Conservation (phyloP, 2,113 vertebrate species). For the Eolophus roseicapilla region DNA sequence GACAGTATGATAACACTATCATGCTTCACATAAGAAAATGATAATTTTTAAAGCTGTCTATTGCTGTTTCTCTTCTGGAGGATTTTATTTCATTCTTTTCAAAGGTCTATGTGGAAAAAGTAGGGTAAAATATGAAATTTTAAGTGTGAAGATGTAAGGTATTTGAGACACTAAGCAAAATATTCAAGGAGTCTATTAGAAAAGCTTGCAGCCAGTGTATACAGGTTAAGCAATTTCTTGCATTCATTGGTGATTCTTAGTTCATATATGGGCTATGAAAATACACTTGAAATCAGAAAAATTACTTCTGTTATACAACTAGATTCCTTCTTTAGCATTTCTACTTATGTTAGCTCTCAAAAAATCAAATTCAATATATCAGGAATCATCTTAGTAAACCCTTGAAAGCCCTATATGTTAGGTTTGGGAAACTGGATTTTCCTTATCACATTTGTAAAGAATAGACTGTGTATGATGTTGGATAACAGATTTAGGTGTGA, state of each 20-base stretch:
- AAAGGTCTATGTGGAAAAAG: not conserved
- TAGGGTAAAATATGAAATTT: not conserved
- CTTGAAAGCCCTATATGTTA: not conserved
- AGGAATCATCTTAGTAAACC: not conserved
- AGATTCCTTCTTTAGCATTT: not conserved
- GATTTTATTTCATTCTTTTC: not conserved
- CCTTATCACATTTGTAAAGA: not conserved
- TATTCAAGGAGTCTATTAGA: not conserved
- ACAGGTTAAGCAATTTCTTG: not conserved
- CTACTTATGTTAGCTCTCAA: not conserved
- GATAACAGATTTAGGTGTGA: not conserved
- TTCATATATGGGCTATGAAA: not conserved
- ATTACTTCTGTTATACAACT: not conserved
- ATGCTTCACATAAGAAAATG: not conserved
- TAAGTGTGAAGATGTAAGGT: not conserved
- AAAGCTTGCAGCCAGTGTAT: not conserved
- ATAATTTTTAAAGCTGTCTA: rapidly evolving
- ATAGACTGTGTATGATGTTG: not conserved
- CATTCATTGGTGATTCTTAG: not conserved
- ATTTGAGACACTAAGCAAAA: not conserved
- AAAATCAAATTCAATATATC: not conserved
- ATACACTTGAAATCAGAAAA: not conserved
- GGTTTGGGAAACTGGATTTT: not conserved
- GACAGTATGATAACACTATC: not conserved
- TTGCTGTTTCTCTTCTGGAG: not conserved